phyloP scores from a whole-genome alignment of 2,888 invertebrate genomes.

The Neuroscelio doddi region DNA sequence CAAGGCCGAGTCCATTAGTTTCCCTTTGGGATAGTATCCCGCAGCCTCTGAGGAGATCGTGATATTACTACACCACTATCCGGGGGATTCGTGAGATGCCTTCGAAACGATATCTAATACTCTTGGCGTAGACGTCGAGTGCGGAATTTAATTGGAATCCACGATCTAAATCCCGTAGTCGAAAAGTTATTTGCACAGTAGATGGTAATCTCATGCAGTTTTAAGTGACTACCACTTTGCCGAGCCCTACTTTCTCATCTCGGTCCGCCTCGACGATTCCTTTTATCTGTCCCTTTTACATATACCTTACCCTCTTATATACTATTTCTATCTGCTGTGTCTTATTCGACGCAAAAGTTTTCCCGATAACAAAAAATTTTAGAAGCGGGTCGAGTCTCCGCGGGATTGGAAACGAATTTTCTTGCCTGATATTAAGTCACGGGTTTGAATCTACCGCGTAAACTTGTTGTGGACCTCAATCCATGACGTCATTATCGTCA shows the following conservation, averaged over 20 bases:
- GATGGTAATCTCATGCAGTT: conserved; percentile 48
- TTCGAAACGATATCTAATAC: conserved; percentile 39
- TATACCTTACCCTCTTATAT: conserved; percentile 11
- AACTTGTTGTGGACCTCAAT: too few species aligned
- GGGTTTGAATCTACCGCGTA: neutral
- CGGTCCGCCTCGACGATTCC: conserved; percentile 17
- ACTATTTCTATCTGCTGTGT: conserved; percentile 1
- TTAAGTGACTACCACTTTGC: conserved; percentile 41
- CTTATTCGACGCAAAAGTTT: conserved; percentile 5
- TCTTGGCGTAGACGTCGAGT: conserved; percentile 1
- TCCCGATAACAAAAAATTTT: conserved; percentile 4
- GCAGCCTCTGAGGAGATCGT: conserved; percentile 26
- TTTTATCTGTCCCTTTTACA: conserved; percentile 18
- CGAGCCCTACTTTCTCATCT: conserved; percentile 3
- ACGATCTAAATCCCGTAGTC: conserved; percentile 7
- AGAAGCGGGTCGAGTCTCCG: neutral
- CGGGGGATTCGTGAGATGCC: conserved; percentile 20
- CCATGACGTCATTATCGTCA: too few species aligned
- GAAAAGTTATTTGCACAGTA: conserved; percentile 51
- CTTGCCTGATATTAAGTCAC: neutral
- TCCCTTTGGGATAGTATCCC: conserved; percentile 33
- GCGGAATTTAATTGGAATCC: conserved; percentile 11
- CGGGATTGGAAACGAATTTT: neutral
- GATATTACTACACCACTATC: conserved; percentile 31
- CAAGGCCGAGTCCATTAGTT: conserved; percentile 43